Percentiles rank a stretch among this genome's conserved stretches.
These are phyloP conservation scores for Pocillopora grandis DNA, from an alignment of 92 coral and sea anemone genomes.

Conservation along the genomic window DNA sequence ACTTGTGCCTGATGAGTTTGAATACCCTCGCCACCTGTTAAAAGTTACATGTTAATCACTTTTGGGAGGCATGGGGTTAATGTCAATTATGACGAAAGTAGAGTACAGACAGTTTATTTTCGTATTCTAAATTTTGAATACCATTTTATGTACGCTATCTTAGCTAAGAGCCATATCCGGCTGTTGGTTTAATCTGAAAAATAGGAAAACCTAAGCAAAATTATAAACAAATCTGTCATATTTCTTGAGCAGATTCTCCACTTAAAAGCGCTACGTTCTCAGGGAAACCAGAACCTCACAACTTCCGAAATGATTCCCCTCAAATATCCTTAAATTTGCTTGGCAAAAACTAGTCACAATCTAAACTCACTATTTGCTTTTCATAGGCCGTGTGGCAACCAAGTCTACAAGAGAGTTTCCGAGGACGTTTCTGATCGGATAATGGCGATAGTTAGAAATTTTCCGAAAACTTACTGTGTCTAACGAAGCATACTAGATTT, in stretches of 20 bases:
- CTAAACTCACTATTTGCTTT: too few relatives aligned
- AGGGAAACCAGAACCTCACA: background rate
- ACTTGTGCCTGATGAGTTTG: too few relatives aligned
- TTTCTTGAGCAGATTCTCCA: background rate
- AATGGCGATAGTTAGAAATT: background rate
- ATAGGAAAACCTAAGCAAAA: background rate
- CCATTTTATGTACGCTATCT: background rate
- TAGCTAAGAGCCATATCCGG: background rate
- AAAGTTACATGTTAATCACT: too few relatives aligned
- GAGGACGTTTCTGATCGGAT: constrained; percentile 2
- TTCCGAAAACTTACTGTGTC: background rate
- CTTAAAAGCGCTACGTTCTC: background rate
- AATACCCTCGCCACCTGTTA: too few relatives aligned
- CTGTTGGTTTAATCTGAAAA: background rate
- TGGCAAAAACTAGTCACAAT: background rate
- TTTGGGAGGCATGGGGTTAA: too few relatives aligned
- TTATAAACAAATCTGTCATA: background rate
- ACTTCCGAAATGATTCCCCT: background rate
- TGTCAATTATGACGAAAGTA: background rate
- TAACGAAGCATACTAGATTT: background rate
- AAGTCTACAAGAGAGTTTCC: background rate
- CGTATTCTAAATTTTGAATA: background rate
- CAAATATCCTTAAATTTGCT: background rate
- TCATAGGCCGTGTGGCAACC: too few relatives aligned
- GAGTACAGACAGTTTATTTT: constrained; percentile 12